Base-by-base conservation (phyloP, 2,113 vertebrate species). In the Mirza zaza region DNA sequence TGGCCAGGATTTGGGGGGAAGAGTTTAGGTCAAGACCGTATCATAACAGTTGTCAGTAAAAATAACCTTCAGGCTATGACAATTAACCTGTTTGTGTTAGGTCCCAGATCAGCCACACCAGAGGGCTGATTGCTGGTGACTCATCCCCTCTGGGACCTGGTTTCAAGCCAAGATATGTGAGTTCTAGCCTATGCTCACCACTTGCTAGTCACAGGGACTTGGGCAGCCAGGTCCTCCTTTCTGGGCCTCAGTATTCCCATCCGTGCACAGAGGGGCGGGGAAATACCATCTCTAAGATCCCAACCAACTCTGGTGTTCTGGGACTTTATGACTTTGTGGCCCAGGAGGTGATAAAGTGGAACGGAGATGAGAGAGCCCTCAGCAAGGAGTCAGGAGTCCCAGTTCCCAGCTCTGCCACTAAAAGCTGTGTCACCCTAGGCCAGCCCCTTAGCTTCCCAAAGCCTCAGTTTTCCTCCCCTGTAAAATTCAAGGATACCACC, bases 21-120 rank as follows among this genome's bases (percentile, higher is more conserved):
- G 25, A 8, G 21, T 61, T 79, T 75, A 87, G 45, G 95, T 95
- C 96, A 94, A 97, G 86, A 95, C 94, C 45, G n/a, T 79, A 73
- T 61, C 59, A 75, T 59, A 87, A 87, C 18, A 76, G 59, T 95
- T 91, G 50, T 91, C 94, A 59, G 71, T 94, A 86, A 89, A 92
- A 94, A 95, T 85, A 71, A 93, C 82, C 92, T 87, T 87, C 55
- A 70, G 90, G 90, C 90, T 84, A 52, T 39, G n/a, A 73, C 76
- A 75, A 57, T 82, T 79, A 94, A 86, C n/a, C 3, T 23, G 71
- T 63, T 45, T 83, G n/a, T 76, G 36, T 39, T 45, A 32, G 68
- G 27, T 20, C 55, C 85, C 70, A 65, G 79, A 52, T 0, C 59
- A 34, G 82, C 61, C 61, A 36, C 52, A 83, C 7, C 14, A 77